These are phyloP conservation scores for Glossophaga mutica DNA, from an alignment of 2,797 vertebrate species.

Conservation along the genomic window DNA sequence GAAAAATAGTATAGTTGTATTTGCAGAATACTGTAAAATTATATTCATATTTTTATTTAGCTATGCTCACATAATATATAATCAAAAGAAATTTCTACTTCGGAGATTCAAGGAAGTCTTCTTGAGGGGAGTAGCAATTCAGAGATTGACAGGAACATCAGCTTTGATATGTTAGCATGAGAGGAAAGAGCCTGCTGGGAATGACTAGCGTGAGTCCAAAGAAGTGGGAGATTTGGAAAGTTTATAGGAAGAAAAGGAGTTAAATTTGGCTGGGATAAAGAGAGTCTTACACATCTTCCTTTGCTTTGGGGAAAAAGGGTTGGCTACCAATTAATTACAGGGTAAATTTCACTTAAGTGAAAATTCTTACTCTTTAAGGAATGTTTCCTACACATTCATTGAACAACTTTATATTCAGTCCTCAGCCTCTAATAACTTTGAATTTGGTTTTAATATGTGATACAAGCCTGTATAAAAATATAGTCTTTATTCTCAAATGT, in stretches of 20 bases:
- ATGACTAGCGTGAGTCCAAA: background rate
- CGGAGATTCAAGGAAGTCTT: background rate
- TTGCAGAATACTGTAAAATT: background rate
- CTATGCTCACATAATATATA: background rate
- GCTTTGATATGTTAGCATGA: background rate
- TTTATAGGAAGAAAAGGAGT: background rate
- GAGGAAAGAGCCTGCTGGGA: background rate
- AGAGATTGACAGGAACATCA: background rate
- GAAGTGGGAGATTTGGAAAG: background rate
- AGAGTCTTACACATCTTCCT: background rate
- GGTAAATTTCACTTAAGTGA: background rate
- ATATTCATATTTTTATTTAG: constrained; percentile 27
- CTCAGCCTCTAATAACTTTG: background rate
- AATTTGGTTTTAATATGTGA: background rate
- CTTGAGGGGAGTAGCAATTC: constrained; percentile 27
- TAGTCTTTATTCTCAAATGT: background rate
- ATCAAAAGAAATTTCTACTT: constrained; percentile 21
- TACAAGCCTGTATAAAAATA: background rate
- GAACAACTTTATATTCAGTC: background rate
- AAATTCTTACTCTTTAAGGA: background rate
- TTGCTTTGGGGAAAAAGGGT: background rate
- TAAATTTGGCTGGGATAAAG: background rate
- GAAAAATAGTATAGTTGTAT: background rate
- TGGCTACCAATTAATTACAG: background rate
- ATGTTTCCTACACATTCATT: background rate